Evolutionary conservation across 1,140 invertebrate species (phyloP).

Genomic region (Hermetia illucens): DNA sequence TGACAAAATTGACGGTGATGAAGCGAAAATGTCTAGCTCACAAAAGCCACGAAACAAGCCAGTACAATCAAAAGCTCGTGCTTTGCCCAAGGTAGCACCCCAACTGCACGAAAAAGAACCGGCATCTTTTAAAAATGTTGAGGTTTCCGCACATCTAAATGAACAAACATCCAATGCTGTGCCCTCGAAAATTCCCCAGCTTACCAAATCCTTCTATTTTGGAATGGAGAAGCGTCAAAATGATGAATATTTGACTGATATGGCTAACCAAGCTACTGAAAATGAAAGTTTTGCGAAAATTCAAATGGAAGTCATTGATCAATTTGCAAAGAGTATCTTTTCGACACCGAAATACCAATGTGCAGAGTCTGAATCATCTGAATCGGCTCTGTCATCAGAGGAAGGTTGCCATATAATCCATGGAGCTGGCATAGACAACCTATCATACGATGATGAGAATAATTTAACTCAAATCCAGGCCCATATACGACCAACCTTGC

Average conservation of each 20-base stretch:
- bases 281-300: background rate
- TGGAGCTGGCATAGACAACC: too few species aligned
- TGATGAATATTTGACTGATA: constrained; percentile 26
- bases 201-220: constrained; percentile 58
- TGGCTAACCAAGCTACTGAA: background rate
- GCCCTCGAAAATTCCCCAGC: constrained; percentile 22
- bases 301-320: constrained; percentile 2
- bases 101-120: too few species aligned
- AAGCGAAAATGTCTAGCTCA: background rate
- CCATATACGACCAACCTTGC: constrained; percentile 57
- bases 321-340: constrained; percentile 1
- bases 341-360: constrained; percentile 4
- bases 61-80: background rate
- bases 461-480: constrained; percentile 42
- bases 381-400: constrained; percentile 37
- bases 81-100: too few species aligned
- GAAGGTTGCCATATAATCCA: constrained; percentile 16
- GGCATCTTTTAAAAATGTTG: background rate
- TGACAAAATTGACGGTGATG: constrained; percentile 1
- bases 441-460: background rate
- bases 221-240: constrained; percentile 48
- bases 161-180: too few species aligned
- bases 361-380: constrained; percentile 31
- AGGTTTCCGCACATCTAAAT: background rate
- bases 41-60: background rate